phyloP scores from a whole-genome alignment of 2,888 invertebrate genomes.

The Cyaniris semiargus region DNA sequence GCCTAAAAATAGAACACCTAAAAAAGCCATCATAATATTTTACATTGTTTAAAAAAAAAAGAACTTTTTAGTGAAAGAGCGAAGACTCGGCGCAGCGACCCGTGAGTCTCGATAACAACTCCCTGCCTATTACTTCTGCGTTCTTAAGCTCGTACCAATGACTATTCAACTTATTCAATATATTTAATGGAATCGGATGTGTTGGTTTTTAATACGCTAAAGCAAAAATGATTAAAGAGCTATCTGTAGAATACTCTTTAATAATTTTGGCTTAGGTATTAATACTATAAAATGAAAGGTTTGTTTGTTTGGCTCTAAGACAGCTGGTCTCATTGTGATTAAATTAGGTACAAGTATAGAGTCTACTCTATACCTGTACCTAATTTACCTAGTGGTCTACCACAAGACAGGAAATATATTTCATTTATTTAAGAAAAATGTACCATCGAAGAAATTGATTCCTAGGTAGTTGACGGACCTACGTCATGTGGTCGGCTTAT shows the following conservation, averaged over 20 bases:
- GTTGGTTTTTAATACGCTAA: background rate
- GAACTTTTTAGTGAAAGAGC: conserved; percentile 2
- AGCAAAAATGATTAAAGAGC: background rate
- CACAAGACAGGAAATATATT: no score
- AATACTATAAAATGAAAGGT: background rate
- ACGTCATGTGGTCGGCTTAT: no score
- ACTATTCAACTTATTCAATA: conserved; percentile 7
- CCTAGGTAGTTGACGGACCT: no score
- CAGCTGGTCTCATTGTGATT: no score
- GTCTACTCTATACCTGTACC: no score
- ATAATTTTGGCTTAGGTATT: no score
- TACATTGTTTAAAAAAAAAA: conserved; percentile 3
- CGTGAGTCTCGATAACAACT: conserved; percentile 15
- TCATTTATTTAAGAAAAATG: no score
- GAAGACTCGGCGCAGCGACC: conserved; percentile 25
- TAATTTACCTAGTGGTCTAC: no score
- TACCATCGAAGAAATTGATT: no score
- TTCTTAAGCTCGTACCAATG: conserved; percentile 1
- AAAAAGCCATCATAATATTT: background rate
- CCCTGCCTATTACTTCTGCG: conserved; percentile 5
- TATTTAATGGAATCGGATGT: background rate
- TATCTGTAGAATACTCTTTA: background rate
- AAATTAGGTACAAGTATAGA: no score
- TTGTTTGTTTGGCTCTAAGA: no score
- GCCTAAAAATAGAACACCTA: background rate